A percentile compares a stretch with the other conserved stretches of the same genome.
Evolutionary conservation across 1,140 invertebrate genomes (phyloP).

Genomic region (Hypsibius dujardini): DNA sequence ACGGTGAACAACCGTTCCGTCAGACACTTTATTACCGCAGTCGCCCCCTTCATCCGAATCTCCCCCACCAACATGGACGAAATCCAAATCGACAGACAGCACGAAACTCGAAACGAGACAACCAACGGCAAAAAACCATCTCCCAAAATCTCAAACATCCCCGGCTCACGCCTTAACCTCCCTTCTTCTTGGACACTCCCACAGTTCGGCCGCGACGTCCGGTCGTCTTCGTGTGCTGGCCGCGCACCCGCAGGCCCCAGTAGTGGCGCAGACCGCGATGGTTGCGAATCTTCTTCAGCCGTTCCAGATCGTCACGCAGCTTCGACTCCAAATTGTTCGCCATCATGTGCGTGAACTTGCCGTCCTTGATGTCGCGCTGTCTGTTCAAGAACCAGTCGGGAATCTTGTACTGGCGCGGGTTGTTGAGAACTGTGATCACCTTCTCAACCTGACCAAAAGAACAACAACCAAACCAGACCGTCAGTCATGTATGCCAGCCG

Average conservation of each 20-base stretch:
- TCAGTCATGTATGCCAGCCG: no score
- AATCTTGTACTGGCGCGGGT: conserved; percentile 96
- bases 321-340: conserved; percentile 87
- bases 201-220: conserved; percentile 92
- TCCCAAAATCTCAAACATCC: no score
- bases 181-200: conserved; percentile 98
- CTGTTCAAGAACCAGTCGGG: conserved; percentile 99
- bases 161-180: no score
- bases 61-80: no score
- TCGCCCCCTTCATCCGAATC: no score
- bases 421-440: conserved; percentile 88
- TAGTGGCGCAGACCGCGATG: conserved; percentile 92
- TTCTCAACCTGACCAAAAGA: conserved; percentile 64
- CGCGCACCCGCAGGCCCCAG: conserved; percentile 88
- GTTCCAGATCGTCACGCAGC: conserved; percentile 89
- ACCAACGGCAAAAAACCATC: no score
- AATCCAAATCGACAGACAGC: no score
- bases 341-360: conserved; percentile 84
- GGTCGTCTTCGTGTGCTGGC: conserved; percentile 97
- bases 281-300: conserved; percentile 88
- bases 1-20: no score
- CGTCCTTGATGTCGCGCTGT: conserved; percentile 97
- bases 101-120: no score
- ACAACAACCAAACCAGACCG: conserved; percentile 16
- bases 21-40: no score